Conservation (phyloP, 2,113 vertebrate genomes). For the Bos javanicus region DNA sequence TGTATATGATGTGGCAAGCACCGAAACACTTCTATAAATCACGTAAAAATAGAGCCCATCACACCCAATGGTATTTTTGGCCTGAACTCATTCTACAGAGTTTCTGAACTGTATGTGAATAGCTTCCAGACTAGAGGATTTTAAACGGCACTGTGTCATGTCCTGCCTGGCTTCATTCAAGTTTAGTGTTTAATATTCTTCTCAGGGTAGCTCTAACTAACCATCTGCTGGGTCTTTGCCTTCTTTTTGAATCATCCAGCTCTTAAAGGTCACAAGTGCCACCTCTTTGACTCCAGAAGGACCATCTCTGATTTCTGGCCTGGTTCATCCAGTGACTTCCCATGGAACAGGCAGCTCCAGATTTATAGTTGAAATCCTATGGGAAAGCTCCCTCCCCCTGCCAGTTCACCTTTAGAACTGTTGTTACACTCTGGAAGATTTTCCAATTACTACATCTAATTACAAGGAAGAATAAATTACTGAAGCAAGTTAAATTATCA, state of each 20-base stretch:
- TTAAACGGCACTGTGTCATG: not conserved
- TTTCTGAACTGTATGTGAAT: not conserved
- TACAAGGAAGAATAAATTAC: constrained; percentile 75
- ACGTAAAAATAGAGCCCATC: not conserved
- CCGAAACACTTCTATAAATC: not conserved
- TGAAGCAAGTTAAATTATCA: constrained; percentile 70
- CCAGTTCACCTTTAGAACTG: constrained; percentile 64
- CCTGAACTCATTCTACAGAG: not conserved
- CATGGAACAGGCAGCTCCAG: not conserved
- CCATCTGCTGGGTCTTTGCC: not conserved
- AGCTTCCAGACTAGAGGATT: not conserved
- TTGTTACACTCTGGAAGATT: constrained; percentile 70
- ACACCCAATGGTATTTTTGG: not conserved
- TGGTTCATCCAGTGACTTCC: not conserved
- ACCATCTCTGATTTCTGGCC: not conserved
- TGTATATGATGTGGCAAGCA: not conserved
- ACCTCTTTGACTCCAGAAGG: constrained; percentile 11
- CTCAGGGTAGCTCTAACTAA: not conserved
- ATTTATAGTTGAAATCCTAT: not conserved
- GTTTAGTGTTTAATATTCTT: not conserved
- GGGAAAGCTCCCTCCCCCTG: not conserved
- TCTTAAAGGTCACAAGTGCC: not conserved
- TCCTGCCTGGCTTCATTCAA: not conserved
- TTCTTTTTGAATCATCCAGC: not conserved
- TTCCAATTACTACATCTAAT: constrained; percentile 74